These are phyloP conservation scores for Sorex araneus DNA, from an alignment of 2,113 vertebrate genomes.

Conservation along the genomic window DNA sequence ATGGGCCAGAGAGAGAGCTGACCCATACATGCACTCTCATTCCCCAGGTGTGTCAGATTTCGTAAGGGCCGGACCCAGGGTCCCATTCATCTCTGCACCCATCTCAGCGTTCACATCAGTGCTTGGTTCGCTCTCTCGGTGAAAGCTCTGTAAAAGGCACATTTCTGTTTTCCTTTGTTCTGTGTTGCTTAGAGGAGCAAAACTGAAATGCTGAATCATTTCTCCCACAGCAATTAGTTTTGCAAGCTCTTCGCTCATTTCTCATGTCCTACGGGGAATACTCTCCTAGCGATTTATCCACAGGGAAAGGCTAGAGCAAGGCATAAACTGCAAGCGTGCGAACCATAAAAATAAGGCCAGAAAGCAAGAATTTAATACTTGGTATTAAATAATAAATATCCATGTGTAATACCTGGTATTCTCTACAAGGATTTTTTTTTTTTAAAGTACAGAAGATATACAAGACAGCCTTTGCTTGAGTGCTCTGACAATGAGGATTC, in stretches of 20 bases:
- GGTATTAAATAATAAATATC: neutral
- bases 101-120: neutral
- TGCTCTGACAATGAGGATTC: too few species aligned
- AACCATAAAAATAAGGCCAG: slow-evolving; percentile 27
- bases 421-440: neutral
- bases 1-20: too few species aligned
- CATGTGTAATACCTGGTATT: neutral
- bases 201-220: slow-evolving; percentile 10
- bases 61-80: neutral
- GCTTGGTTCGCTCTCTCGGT: neutral
- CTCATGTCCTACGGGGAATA: neutral
- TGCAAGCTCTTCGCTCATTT: neutral
- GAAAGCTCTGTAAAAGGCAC: neutral
- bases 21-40: neutral
- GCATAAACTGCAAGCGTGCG: neutral
- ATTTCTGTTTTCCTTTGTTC: slow-evolving; percentile 1
- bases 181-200: slow-evolving; percentile 1
- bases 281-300: neutral
- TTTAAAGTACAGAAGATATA: neutral
- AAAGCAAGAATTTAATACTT: neutral
- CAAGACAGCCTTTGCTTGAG: neutral
- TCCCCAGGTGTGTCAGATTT: neutral
- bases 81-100: neutral
- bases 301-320: neutral
- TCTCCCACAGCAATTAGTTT: slow-evolving; percentile 14